Percentiles rank a stretch among this genome's conserved stretches.
Evolutionary conservation across 2,797 vertebrate genomes (phyloP).

Genomic region (Nannoperca obscura): DNA sequence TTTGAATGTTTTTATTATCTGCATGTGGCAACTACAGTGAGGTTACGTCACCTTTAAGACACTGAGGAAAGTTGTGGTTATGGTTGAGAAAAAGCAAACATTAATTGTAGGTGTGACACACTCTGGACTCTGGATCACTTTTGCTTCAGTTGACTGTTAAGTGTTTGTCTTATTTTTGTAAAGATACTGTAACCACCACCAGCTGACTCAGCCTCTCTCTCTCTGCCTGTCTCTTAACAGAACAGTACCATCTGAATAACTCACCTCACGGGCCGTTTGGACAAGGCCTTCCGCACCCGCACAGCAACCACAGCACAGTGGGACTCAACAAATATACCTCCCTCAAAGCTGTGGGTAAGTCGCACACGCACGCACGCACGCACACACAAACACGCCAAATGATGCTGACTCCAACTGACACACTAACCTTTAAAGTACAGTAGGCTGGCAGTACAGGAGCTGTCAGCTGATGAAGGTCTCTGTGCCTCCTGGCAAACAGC

Average conservation of each 20-base stretch:
- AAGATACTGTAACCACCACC: not conserved
- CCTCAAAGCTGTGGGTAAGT: slow-evolving; percentile 93
- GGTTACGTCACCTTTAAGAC: not conserved
- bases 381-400: slow-evolving; percentile 23
- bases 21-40: not conserved
- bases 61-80: not conserved
- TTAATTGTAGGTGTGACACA: not conserved
- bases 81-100: not conserved
- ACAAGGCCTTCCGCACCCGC: slow-evolving; percentile 84
- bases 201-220: slow-evolving; percentile 1
- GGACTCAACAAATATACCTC: slow-evolving; percentile 89
- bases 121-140: not conserved
- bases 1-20: not conserved
- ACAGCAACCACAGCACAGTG: slow-evolving; percentile 84
- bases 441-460: slow-evolving; percentile 43
- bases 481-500: slow-evolving; percentile 24
- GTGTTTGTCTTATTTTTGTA: not conserved
- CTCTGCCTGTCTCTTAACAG: slow-evolving; percentile 74
- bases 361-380: slow-evolving; percentile 9
- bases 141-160: not conserved
- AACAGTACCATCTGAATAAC: slow-evolving; percentile 91
- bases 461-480: slow-evolving; percentile 30
- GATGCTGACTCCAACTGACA: slow-evolving; percentile 66
- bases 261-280: slow-evolving; percentile 72
- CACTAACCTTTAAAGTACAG: slow-evolving; percentile 67